A percentile compares a stretch with the other conserved stretches of the same genome.
These are phyloP conservation scores for Tragopan temminckii DNA, from an alignment of 2,797 vertebrate species.

Conservation along the genomic window DNA sequence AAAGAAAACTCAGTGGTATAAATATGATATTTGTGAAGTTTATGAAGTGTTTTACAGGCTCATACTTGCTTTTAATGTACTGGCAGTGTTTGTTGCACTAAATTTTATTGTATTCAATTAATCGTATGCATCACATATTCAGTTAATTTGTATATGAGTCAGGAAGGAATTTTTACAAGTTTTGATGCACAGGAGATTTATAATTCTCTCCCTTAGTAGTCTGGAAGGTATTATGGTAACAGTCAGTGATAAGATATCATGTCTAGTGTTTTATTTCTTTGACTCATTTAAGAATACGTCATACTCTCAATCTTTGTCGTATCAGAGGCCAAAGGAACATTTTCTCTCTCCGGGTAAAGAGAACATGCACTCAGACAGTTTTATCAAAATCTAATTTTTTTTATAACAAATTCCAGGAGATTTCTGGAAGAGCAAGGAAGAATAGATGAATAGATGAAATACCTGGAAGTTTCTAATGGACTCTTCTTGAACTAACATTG, in stretches of 20 bases:
- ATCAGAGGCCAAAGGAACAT: neutral
- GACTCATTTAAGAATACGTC: neutral
- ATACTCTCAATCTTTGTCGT: neutral
- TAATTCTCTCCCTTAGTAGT: neutral
- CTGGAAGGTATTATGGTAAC: neutral
- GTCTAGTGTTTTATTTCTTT: neutral
- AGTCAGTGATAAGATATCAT: neutral
- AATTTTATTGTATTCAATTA: neutral
- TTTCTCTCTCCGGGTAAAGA: neutral
- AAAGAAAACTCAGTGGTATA: neutral
- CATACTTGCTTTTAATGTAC: neutral
- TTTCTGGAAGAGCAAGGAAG: neutral
- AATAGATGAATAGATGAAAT: neutral
- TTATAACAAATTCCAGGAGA: neutral
- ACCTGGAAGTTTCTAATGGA: neutral
- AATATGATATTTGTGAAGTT: neutral
- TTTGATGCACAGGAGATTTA: neutral
- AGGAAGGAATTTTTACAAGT: neutral
- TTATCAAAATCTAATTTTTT: neutral
- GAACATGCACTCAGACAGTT: neutral
- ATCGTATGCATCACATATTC: neutral
- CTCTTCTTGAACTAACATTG: neutral
- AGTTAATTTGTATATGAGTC: neutral
- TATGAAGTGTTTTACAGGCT: constrained; percentile 1
- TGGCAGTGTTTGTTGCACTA: neutral